Evolutionary conservation across 2,797 vertebrate species (phyloP), one percentile per base, ranked within the genome.

Genomic region (Rhinogobio ventralis): DNA sequence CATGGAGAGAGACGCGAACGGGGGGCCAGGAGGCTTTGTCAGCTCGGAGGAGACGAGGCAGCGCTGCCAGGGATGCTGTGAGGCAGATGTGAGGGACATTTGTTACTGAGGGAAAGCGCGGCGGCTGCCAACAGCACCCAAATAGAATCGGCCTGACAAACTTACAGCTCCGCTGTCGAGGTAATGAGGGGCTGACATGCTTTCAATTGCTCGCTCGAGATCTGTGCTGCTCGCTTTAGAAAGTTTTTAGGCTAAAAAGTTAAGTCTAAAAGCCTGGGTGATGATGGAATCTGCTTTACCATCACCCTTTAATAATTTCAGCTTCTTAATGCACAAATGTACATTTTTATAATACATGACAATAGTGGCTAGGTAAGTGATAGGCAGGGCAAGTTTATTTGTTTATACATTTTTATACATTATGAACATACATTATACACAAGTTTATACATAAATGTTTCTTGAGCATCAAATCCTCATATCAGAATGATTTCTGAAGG

Each of bases 81-180:
- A 93, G 95, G 93, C 95, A 96, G 95, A 96, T 96, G 95, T 95
- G 93, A 81, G 91, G 94, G 94, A 94, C 93, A 94, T 94, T 95
- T 93, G 92, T 93, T 79, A 83, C 75, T 17, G 66, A 78, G 86
- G 83, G 79, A 88, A 62, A 71, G 67, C 20, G 45, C 17, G 15
- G 28, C 15, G 60, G n/a, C 79, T 79, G 83, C 86, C 86, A 87
- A 36, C 74, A 51, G 86, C 55, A 82, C 79, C 83, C 86, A 82
- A 82, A 85, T 55, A 87, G 82, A 81, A 42, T 9, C 51, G 14
- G 81, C 79, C 84, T 86, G 80, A 85, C 83, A 78, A 71, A 84
- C 64, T 78, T 67, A 28, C 67, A 46, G 81, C 62, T 57, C 53
- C 10, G 33, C 77, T 77, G 45, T 71, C 17, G 45, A 51, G 66